Base-by-base conservation (phyloP, 2,113 vertebrate species). In the Tachysurus fulvidraco region DNA sequence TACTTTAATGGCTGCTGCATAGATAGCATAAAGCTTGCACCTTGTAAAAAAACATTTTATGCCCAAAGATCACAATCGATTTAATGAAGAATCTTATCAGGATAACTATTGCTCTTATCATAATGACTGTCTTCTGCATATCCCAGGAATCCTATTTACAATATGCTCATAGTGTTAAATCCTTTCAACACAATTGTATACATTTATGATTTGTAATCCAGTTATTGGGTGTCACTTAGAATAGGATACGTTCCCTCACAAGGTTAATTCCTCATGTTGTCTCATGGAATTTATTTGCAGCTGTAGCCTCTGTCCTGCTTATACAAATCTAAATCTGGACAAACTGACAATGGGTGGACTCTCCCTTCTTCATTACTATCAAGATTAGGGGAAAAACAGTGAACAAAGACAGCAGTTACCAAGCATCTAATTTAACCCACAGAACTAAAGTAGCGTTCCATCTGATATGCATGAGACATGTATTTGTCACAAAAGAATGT, bases 351-450 rank as follows among this genome's bases (percentile, higher is more conserved):
- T 74, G 36, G 36, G 14, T 41, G 54, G 36, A 46, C 55, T 83
- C 14, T 54, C n/a, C 46, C 79, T 81, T 60, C n/a, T 16, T 74
- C 36, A 74, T 74, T 57, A 28, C 1, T 30, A 36, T 25, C 6
- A 54, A 8, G 54, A 30, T 77, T 78, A 8, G 10, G 71, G 52
- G 21, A 14, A 13, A 14, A 25, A 12, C 23, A 28, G 41, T 30
- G 54, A 50, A 50, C 55, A 52, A 85, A 85, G 57, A 52, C 25
- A 77, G 44, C 41, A 85, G 73, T 78, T 30, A 16, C 23, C 55
- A 62, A 60, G 46, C 67, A 60, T 44, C 83, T 84, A 44, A 71
- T 55, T 57, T 6, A 28, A 84, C 25, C 54, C 69, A 59, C 44
- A 85, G 7, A 77, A 41, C 25, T 85, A 28, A 62, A 77, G 28